phyloP scores from a whole-genome alignment of 2,113 vertebrate species.

The Dissostichus mawsoni region DNA sequence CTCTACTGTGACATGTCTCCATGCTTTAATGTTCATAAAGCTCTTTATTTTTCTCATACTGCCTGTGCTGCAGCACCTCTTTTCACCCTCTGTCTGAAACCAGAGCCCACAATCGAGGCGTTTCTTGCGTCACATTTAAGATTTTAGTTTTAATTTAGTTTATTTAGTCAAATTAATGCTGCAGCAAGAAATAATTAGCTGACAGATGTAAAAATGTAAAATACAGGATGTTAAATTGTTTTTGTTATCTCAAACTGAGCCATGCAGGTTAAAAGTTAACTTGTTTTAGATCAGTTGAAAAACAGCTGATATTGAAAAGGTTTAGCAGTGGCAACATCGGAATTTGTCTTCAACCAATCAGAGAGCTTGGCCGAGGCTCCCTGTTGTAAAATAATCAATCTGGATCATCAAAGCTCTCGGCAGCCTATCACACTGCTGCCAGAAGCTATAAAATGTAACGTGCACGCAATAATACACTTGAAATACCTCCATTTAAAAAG shows the following conservation, averaged over 20 bases:
- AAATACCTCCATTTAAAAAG: slow-evolving; percentile 19
- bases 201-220: not conserved
- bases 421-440: slow-evolving; percentile 34
- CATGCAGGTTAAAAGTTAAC: not conserved
- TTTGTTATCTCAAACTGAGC: not conserved
- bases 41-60: too few relatives aligned
- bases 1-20: too few relatives aligned
- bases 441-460: slow-evolving; percentile 38
- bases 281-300: not conserved
- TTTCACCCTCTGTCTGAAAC: too few relatives aligned
- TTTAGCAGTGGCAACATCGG: slow-evolving; percentile 18
- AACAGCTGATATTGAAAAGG: not conserved
- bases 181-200: not conserved
- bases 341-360: slow-evolving; percentile 47
- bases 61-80: too few relatives aligned
- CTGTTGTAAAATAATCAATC: slow-evolving; percentile 55
- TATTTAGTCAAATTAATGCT: not conserved
- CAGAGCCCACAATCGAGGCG: too few relatives aligned
- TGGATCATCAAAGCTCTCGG: slow-evolving; percentile 39
- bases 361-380: not conserved
- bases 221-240: not conserved
- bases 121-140: too few relatives aligned
- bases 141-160: not conserved
- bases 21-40: too few relatives aligned
- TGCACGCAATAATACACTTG: slow-evolving; percentile 33